These are phyloP conservation scores for Acheta domesticus DNA, from an alignment of 2,888 invertebrate genomes.

Conservation along the genomic window DNA sequence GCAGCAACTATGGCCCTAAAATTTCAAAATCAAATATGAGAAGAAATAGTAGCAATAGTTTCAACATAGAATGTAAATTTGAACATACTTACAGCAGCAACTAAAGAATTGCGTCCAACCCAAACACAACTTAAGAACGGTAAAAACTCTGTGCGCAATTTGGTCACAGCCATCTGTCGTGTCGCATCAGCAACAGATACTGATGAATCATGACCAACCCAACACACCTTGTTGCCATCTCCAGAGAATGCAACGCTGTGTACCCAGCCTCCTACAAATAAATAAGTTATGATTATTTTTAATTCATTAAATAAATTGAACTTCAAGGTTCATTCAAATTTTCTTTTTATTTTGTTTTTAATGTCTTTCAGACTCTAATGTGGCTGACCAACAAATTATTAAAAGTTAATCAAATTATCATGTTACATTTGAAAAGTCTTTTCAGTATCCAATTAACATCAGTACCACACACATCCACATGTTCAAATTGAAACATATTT, in stretches of 20 bases:
- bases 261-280: slow-evolving; percentile 80
- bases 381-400: too few relatives aligned
- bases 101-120: slow-evolving; percentile 79
- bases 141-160: slow-evolving; percentile 81
- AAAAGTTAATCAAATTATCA: too few relatives aligned
- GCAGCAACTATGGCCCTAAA: slow-evolving; percentile 88
- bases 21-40: slow-evolving; percentile 19
- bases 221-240: slow-evolving; percentile 91
- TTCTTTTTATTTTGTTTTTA: too few relatives aligned
- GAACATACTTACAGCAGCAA: slow-evolving; percentile 64
- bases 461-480: too few relatives aligned
- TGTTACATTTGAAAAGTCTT: too few relatives aligned
- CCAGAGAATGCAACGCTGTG: slow-evolving; percentile 93
- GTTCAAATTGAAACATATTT: too few relatives aligned
- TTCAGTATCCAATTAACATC: too few relatives aligned
- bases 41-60: too few relatives aligned
- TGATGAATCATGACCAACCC: slow-evolving; percentile 97
- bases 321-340: too few relatives aligned
- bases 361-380: too few relatives aligned
- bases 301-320: neutral
- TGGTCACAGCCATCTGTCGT: slow-evolving; percentile 63
- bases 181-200: slow-evolving; percentile 88
- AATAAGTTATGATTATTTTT: neutral
- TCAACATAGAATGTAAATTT: too few relatives aligned
- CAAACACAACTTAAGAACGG: slow-evolving; percentile 92